Conservation (phyloP, 2,113 vertebrate species). For the cattle (Bos taurus) region ARS-UCD2.0 NC_037328.1:79125501-79126000, state of each 20-base stretch:
- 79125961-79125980: conserved; percentile 73
- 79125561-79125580: background rate
- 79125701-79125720: conserved; percentile 23
- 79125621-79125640: background rate
- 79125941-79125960: conserved; percentile 83
- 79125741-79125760: conserved; percentile 41
- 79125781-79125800: conserved; percentile 74
- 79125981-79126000: conserved; percentile 76
- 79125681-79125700: background rate
- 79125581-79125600: background rate
- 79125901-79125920: conserved; percentile 83
- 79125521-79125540: background rate
- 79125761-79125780: conserved; percentile 65
- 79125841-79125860: conserved; percentile 84
- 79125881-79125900: conserved; percentile 83
- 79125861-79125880: conserved; percentile 82
- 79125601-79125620: background rate
- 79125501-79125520: background rate
- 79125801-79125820: conserved; percentile 80
- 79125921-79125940: conserved; percentile 85
- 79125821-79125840: conserved; percentile 82
- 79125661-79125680: background rate
- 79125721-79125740: conserved; percentile 31
- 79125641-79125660: background rate
- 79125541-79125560: background rate